Conservation (phyloP, 2,113 vertebrate genomes). For the Gobius niger region DNA sequence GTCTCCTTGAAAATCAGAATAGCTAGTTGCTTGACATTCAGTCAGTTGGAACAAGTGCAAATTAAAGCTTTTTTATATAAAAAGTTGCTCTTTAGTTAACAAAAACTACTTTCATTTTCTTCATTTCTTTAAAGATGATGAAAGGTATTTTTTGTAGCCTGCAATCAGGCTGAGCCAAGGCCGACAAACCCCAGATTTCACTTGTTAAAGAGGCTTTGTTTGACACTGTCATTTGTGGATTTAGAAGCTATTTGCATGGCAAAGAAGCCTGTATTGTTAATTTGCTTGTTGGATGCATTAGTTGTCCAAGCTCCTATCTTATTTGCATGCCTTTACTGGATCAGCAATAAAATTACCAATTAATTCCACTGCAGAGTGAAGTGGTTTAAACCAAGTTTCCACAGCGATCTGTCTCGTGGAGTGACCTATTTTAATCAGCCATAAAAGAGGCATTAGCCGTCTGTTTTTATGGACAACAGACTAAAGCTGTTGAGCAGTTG, state of each 20-base stretch:
- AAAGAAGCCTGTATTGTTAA: constrained; percentile 65
- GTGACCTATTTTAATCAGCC: constrained; percentile 26
- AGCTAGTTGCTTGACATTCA: constrained; percentile 68
- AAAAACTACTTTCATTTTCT: constrained; percentile 28
- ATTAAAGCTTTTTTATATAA: constrained; percentile 55
- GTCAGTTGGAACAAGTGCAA: constrained; percentile 63
- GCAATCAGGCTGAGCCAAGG: constrained; percentile 40
- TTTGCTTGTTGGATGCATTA: constrained; percentile 68
- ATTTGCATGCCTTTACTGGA: constrained; percentile 72
- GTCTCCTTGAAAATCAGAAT: constrained; percentile 72
- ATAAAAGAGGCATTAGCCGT: constrained; percentile 19
- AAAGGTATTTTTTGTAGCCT: constrained; percentile 16
- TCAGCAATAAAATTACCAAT: constrained; percentile 60
- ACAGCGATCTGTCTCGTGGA: constrained; percentile 28
- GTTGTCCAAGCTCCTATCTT: constrained; percentile 56
- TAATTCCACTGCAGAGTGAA: constrained; percentile 48
- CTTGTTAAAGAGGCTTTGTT: constrained; percentile 72
- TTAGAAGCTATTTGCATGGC: constrained; percentile 70
- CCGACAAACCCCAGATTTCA: constrained; percentile 48
- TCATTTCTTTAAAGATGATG: constrained; percentile 18
- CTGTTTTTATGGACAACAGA: constrained; percentile 33
- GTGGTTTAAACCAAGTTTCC: constrained; percentile 33
- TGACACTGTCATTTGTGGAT: constrained; percentile 68
- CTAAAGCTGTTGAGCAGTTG: constrained; percentile 42
- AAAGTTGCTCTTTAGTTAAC: constrained; percentile 17